These are phyloP conservation scores for Holcopasites calliopsidis DNA, from an alignment of 1,140 invertebrate species.

Conservation along the genomic window DNA sequence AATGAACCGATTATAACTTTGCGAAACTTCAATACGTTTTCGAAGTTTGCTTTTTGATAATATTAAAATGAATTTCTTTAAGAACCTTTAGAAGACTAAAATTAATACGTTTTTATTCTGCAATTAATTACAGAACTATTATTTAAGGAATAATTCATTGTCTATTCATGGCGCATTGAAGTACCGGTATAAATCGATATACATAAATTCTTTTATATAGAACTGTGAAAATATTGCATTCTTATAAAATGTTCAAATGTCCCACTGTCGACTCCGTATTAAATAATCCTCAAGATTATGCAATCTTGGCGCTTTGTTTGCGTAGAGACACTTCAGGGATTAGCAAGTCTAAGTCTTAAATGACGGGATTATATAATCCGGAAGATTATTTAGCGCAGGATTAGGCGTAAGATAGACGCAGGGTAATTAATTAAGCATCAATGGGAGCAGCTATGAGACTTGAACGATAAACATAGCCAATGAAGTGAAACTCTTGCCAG, in stretches of 20 bases:
- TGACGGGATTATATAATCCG: constrained; percentile 62
- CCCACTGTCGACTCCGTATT: constrained; percentile 48
- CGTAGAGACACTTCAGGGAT: constrained; percentile 53
- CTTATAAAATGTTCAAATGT: constrained; percentile 10
- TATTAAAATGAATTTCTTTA: no score
- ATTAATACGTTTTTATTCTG: no score
- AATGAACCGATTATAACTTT: no score
- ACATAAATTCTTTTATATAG: no score
- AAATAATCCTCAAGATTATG: constrained; percentile 59
- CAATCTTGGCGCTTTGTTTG: constrained; percentile 61
- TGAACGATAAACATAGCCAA: not conserved
- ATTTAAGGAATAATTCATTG: no score
- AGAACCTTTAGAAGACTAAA: no score
- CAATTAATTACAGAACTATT: no score
- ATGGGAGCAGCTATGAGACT: not conserved
- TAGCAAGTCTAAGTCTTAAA: constrained; percentile 61
- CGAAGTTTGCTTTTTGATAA: no score
- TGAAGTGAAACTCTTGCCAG: not conserved
- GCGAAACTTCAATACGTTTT: no score
- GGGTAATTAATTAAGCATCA: constrained; percentile 55
- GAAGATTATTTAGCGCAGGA: constrained; percentile 57
- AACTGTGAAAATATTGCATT: not conserved
- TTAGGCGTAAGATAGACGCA: constrained; percentile 54
- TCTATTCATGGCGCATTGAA: no score
- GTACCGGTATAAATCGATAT: no score